phyloP scores from a whole-genome alignment of 2,113 vertebrate genomes.

The Oreocharis arfaki region DNA sequence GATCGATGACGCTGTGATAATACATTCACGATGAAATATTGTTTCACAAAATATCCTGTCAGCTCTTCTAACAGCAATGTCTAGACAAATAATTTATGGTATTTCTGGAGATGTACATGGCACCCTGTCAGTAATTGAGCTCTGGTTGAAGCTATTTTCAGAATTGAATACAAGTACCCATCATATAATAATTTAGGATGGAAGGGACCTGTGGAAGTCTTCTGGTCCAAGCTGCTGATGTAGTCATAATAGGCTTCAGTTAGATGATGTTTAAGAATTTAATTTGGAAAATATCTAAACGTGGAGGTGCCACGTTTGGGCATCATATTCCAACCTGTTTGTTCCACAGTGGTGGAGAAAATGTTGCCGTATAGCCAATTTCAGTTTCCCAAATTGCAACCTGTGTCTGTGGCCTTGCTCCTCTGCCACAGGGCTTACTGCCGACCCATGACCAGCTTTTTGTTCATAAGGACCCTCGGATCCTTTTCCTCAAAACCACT shows the following conservation, averaged over 20 bases:
- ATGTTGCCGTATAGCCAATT: neutral
- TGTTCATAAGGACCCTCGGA: neutral
- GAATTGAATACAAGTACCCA: neutral
- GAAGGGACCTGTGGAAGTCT: neutral
- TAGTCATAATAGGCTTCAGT: neutral
- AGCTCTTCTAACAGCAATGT: neutral
- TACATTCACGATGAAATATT: neutral
- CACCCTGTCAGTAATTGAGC: neutral
- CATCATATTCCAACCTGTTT: neutral
- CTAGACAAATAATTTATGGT: neutral
- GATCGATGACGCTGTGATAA: neutral
- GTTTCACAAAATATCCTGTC: neutral
- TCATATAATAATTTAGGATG: neutral
- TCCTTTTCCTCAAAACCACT: neutral
- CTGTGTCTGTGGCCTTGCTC: neutral
- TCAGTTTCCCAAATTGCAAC: neutral
- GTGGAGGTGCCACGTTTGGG: neutral
- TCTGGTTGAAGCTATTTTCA: neutral
- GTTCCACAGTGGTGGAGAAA: rapidly evolving
- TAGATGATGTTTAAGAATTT: neutral
- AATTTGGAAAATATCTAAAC: neutral
- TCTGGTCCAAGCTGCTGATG: neutral
- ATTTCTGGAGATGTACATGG: neutral
- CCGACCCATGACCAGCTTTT: rapidly evolving
- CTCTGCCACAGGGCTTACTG: neutral